Base-by-base conservation (phyloP, 2,797 vertebrate genomes). In the Nyctibius grandis region DNA sequence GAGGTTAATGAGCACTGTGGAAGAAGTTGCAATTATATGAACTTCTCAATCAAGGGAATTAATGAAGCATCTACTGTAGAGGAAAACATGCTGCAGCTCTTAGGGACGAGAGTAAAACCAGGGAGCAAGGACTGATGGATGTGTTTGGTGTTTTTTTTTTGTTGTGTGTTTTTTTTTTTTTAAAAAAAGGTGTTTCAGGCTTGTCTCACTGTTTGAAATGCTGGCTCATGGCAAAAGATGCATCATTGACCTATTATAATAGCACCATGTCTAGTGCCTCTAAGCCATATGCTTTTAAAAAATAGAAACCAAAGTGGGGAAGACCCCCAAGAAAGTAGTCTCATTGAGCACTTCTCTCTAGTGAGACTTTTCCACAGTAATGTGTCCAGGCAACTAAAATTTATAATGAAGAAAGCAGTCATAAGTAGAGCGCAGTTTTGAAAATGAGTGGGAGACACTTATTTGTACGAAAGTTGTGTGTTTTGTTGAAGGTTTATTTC, bases 401-500 rank as follows among this genome's bases (percentile, higher is more conserved):
- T 60, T 9, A 9, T 50, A 12, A 19, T 22, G 45, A n/a, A 15
- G 34, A 42, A 40, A 64, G 47, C 86, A 75, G 76, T 67, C 69
- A 29, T 1, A 64, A 96, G 73, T 28, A 54, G 59, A 28, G 56
- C 12, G 6, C 61, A 56, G 16, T 42, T 81, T 65, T 78, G 51
- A 40, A 64, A 91, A 57, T 44, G 77, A 57, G 80, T 56, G 78
- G 51, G 91, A 96, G 76, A 67, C 76, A 17, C 70, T 88, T 57
- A 29, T 3, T 53, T 88, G 85, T 94, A 42, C 75, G 18, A 47
- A 57, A 64, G 38, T 74, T 95, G 78, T 85, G 77, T 94, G 89
- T 88, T 88, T 69, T 92, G 75, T 77, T 91, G 90, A 97, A 79
- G 92, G 89, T 93, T 95, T 76, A 85, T 84, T 88, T 93, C 53